phyloP scores from a whole-genome alignment of 1,140 invertebrate genomes.

The Drosophila punjabiensis region DNA sequence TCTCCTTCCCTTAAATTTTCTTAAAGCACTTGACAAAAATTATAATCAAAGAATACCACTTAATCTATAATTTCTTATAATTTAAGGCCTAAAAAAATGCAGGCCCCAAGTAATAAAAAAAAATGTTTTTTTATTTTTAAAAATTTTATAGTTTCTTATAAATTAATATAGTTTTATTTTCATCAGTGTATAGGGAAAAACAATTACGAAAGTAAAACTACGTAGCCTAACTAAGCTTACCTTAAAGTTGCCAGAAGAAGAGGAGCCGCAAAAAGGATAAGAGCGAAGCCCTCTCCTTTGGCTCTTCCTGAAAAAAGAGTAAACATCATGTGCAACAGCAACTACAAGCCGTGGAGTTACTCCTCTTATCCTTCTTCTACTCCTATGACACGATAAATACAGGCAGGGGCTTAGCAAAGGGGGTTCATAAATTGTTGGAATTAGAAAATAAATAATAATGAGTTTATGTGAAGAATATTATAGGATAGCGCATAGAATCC shows the following conservation, averaged over 20 bases:
- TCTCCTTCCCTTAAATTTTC: neutral
- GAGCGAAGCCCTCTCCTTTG: neutral
- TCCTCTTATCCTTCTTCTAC: constrained; percentile 3
- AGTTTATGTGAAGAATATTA: neutral
- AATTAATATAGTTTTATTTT: neutral
- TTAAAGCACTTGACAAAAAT: neutral
- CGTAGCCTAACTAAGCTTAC: constrained; percentile 26
- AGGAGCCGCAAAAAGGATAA: constrained; percentile 15
- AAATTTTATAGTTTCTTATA: neutral
- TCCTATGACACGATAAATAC: constrained; percentile 20
- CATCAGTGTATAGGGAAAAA: neutral
- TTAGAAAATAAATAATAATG: neutral
- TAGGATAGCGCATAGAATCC: neutral
- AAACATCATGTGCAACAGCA: constrained; percentile 13
- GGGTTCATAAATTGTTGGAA: neutral
- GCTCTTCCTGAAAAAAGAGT: constrained; percentile 21
- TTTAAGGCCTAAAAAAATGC: neutral
- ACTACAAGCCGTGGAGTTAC: neutral
- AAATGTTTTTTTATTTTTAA: too few species aligned
- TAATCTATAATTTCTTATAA: neutral
- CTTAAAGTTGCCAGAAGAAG: constrained; percentile 43
- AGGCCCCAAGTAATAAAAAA: neutral
- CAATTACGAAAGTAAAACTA: constrained; percentile 17
- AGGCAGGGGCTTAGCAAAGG: neutral
- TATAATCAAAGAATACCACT: neutral